Evolutionary conservation across 2,113 vertebrate species (phyloP), one percentile per base, ranked within the genome.

Genomic region (Glareola pratincola): DNA sequence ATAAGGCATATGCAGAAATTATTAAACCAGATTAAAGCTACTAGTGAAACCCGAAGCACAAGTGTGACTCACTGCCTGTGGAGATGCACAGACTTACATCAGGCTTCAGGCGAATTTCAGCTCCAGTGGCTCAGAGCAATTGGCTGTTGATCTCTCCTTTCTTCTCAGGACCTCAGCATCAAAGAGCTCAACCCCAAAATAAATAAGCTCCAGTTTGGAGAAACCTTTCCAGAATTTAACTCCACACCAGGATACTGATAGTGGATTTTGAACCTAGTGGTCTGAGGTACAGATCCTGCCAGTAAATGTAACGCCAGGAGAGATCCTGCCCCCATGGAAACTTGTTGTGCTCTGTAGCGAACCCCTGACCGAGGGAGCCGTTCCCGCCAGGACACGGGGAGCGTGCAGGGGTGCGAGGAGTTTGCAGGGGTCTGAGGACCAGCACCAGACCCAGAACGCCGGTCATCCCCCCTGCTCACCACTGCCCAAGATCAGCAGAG

Each of bases 51-150:
- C n/a, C 12, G 1, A 75, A 41, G 59, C 21, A 36, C 24, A 37
- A 57, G 14, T 8, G 29, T 64, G 69, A 37, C 50, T 72, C 1
- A 0, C 77, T 56, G 85, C 32, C 78, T 66, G 2, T 9, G 24
- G 85, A 79, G 45, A 69, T 11, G 66, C 5, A 50, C 5, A 94
- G 53, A 72, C 74, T 56, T 12, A 23, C 10, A 94, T 39, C 60
- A 88, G 56, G 57, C 60, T 79, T 53, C 64, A 86, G 82, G 57
- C 16, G 80, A 80, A 95, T 60, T 89, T 53, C 75, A 91, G 74
- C 66, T 89, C 51, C 63, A 27, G 62, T 4, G n/a, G 47, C 36
- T 92, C 62, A 37, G 57, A 81, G 66, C 76, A 92, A 74, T 32
- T 82, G 68, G 69, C 85, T 47, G 10, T 37, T 56, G 56, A 82